Evolutionary conservation across 2,113 vertebrate species (phyloP).

Genomic region (Azemiops feae): DNA sequence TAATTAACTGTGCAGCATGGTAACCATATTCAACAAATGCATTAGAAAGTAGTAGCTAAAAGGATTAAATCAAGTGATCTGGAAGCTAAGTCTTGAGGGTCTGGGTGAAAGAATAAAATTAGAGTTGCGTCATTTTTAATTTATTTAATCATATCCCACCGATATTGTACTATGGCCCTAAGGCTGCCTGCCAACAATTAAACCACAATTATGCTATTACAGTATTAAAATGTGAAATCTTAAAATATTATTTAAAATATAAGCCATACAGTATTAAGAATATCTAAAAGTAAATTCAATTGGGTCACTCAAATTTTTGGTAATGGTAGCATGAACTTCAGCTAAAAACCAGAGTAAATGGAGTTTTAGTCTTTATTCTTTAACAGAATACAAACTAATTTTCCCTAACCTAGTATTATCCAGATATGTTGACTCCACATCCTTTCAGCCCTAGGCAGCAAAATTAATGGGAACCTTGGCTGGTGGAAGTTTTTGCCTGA

Average conservation of each 20-base stretch:
- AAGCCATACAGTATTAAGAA: background rate
- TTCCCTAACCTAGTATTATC: background rate
- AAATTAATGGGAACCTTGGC: background rate
- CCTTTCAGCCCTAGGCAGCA: background rate
- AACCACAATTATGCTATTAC: background rate
- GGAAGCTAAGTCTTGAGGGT: background rate
- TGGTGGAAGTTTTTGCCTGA: background rate
- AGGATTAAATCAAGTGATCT: background rate
- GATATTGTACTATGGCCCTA: background rate
- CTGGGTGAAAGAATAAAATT: background rate
- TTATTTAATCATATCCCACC: background rate
- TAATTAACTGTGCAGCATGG: background rate
- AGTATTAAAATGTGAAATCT: background rate
- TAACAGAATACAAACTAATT: background rate
- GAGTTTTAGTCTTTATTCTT: background rate
- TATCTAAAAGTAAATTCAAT: background rate
- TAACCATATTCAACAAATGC: background rate
- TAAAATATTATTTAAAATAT: background rate
- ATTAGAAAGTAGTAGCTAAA: background rate
- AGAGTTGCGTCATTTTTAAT: background rate
- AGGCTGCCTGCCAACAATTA: background rate
- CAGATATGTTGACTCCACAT: background rate
- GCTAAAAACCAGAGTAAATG: background rate
- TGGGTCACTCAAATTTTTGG: background rate
- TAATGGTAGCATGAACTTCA: background rate